Base-by-base conservation (phyloP, 2,888 invertebrate species). In the Frankliniella intonsa region DNA sequence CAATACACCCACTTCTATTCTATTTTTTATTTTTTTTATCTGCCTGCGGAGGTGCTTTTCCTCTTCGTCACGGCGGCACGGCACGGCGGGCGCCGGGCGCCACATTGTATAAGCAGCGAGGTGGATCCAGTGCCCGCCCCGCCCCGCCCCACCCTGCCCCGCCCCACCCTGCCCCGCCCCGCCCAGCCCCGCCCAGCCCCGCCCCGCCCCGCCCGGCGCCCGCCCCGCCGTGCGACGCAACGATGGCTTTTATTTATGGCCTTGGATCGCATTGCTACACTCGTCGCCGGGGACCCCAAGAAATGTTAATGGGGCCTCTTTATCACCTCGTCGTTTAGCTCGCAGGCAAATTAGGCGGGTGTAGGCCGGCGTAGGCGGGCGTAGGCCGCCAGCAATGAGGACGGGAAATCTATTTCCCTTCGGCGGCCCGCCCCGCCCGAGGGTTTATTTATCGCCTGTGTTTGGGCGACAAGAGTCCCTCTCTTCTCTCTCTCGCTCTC, bases 271-370 rank as follows among this genome's bases (percentile, higher is more conserved):
- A 76, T 76, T 76, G 69, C 69, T 25, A 25, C 69, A 76, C 69
- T 69, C 69, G 69, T 11, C 69, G 25, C 69, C 11, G 22, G 69
- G 22, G 69, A n/a, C 22, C 69, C 25, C 69, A 76, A 76, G 69
- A 76, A 76, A 76, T 76, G 69, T 76, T 76, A 76, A 76, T 76
- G 69, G 69, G 22, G 22, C 22, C 69, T 76, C 69, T 76, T 76
- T 76, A 76, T 76, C 69, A 76, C 69, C 38, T 38, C 38, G 69
- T 76, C 69, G 69, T 76, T 76, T 25, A 22, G 69, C 25, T 76
- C 12, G 11, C 25, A 11, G 22, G 69, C 69, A 76, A 76, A 76
- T 76, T 76, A 76, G 69, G 22, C 69, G 2, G 25, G 5, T 5
- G 5, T 38, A 38, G 38, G 38, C 38, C 38, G 55, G 55, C 51